Evolutionary conservation across 2,113 vertebrate species (phyloP).

Genomic region (Hemibagrus wyckioides): DNA sequence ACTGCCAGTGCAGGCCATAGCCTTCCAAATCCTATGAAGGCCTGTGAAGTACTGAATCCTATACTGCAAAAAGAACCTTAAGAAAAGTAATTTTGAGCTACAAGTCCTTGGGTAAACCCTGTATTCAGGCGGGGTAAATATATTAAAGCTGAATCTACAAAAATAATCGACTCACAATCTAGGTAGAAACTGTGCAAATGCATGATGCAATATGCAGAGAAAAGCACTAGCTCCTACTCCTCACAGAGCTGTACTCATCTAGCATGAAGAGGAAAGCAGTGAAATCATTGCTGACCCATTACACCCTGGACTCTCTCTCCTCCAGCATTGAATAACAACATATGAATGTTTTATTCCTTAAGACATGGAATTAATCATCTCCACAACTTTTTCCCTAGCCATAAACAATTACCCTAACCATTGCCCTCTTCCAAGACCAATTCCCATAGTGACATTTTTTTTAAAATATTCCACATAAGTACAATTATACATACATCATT

Average conservation of each 20-base stretch:
- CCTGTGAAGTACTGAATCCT: not conserved
- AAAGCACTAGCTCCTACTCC: not conserved
- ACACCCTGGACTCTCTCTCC: not conserved
- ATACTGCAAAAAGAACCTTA: not conserved
- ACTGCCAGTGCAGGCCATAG: conserved; percentile 35
- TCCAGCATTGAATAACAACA: not conserved
- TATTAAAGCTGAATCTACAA: not conserved
- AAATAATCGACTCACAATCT: not conserved
- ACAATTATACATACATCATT: too few species aligned
- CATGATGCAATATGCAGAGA: not conserved
- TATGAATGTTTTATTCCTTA: not conserved
- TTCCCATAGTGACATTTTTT: too few species aligned
- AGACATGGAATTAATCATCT: not conserved
- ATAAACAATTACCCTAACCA: not conserved
- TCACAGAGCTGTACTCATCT: not conserved
- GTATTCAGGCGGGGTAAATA: too few species aligned
- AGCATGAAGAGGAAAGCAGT: not conserved
- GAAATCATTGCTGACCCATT: not conserved
- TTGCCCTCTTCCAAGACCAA: too few species aligned
- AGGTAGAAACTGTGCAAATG: not conserved
- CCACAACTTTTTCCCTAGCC: not conserved
- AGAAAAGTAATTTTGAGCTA: not conserved
- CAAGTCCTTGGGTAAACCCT: not conserved
- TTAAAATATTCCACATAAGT: too few species aligned
- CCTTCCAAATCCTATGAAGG: conserved; percentile 5